Conservation (phyloP, 2,888 invertebrate genomes). For the Eumerus sabulonum region DNA sequence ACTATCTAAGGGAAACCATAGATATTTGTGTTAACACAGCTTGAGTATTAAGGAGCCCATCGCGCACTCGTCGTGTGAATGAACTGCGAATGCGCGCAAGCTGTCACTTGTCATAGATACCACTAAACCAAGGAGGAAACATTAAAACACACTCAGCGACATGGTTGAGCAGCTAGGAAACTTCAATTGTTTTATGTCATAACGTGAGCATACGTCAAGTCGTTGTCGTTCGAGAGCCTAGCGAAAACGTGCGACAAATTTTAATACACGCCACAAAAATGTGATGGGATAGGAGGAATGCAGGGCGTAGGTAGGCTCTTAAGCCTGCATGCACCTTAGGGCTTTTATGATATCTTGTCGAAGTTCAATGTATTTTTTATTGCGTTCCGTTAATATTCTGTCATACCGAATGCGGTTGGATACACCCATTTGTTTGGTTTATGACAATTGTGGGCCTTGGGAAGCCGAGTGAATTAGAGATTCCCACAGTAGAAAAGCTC, state of each 20-base stretch:
- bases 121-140: conserved; percentile 45
- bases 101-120: conserved; percentile 30
- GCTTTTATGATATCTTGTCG: no score
- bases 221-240: conserved; percentile 17
- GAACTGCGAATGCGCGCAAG: conserved; percentile 40
- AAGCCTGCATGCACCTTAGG: neutral
- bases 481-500: no score
- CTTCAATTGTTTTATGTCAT: conserved; percentile 64
- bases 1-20: conserved; percentile 32
- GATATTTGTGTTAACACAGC: no score
- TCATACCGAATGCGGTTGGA: no score
- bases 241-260: conserved; percentile 44
- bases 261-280: conserved; percentile 30
- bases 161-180: conserved; percentile 48
- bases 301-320: neutral
- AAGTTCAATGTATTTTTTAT: no score
- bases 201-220: conserved; percentile 42
- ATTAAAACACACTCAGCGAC: conserved; percentile 35
- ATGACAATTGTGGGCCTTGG: no score
- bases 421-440: no score
- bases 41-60: no score
- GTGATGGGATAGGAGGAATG: neutral
- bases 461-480: no score
- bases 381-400: no score
- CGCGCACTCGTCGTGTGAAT: conserved; percentile 37